phyloP scores from a whole-genome alignment of 2,888 invertebrate genomes.

The Lepidocyrtoides sp. region DNA sequence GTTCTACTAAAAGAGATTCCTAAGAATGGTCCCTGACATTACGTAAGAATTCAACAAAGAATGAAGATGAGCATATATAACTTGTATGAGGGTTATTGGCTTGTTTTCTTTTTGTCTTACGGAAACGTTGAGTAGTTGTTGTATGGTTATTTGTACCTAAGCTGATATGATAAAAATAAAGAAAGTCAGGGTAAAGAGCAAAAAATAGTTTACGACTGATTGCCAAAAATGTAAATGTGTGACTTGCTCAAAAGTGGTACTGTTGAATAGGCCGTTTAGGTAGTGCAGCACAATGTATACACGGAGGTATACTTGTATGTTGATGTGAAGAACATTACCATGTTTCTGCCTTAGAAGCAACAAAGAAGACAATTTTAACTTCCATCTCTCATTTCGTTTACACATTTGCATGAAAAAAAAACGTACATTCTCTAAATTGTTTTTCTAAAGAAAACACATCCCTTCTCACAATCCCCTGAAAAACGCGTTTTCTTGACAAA shows the following conservation, averaged over 20 bases:
- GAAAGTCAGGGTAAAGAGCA: background rate
- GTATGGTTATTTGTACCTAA: too few species aligned
- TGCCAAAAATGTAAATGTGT: conserved; percentile 69
- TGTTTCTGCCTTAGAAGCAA: too few species aligned
- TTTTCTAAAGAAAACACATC: conserved; percentile 4
- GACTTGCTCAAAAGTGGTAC: conserved; percentile 10
- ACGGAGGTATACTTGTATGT: too few species aligned
- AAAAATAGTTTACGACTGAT: background rate
- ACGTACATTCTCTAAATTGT: background rate
- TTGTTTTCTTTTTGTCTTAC: background rate
- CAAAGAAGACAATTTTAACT: background rate
- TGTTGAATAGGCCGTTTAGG: background rate
- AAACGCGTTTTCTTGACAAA: conserved; percentile 24
- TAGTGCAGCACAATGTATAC: too few species aligned
- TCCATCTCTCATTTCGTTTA: background rate
- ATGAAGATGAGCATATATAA: background rate
- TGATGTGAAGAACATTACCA: too few species aligned
- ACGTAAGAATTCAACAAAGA: conserved; percentile 21
- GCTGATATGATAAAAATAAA: background rate
- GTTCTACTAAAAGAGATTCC: background rate
- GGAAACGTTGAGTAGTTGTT: background rate
- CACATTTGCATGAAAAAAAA: background rate
- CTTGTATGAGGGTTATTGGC: background rate
- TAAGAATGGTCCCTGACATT: background rate
- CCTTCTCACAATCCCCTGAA: conserved; percentile 17